Percentiles rank a stretch among this genome's conserved stretches.
phyloP scores from a whole-genome alignment of 2,113 vertebrate genomes.

The Meriones unguiculatus region DNA sequence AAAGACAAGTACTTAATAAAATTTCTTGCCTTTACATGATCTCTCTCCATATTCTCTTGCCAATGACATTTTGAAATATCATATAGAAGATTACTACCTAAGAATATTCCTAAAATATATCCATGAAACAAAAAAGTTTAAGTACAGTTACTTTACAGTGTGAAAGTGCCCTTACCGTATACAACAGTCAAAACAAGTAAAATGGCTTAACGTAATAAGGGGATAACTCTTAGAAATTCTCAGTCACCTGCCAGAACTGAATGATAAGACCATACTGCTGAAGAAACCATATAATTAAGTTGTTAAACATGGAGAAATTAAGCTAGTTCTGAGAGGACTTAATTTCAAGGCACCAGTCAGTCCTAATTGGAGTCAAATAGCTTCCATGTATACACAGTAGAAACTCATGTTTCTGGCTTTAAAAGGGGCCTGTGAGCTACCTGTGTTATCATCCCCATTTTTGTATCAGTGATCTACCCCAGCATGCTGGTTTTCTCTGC shows the following conservation, averaged over 20 bases:
- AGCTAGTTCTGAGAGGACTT: too few species aligned
- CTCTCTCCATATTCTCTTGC: too few species aligned
- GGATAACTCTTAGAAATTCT: background rate
- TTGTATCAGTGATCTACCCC: too few species aligned
- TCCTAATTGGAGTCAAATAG: too few species aligned
- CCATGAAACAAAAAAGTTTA: background rate
- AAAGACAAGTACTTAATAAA: background rate
- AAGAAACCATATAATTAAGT: background rate
- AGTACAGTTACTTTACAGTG: background rate
- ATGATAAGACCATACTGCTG: background rate
- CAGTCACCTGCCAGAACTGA: background rate
- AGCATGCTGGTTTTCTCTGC: too few species aligned
- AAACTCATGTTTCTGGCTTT: too few species aligned
- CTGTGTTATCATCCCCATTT: too few species aligned
- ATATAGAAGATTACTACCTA: too few species aligned
- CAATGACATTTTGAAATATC: background rate
- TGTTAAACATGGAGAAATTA: background rate
- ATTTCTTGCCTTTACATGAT: background rate
- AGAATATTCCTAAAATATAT: background rate
- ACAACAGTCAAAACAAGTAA: background rate
- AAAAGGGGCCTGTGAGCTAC: too few species aligned
- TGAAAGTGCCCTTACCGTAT: background rate
- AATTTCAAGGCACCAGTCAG: too few species aligned
- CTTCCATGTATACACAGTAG: too few species aligned
- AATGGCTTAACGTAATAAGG: background rate